Evolutionary conservation across 2,113 vertebrate species (phyloP).

Genomic region (Petrocephalus microphthalmus): DNA sequence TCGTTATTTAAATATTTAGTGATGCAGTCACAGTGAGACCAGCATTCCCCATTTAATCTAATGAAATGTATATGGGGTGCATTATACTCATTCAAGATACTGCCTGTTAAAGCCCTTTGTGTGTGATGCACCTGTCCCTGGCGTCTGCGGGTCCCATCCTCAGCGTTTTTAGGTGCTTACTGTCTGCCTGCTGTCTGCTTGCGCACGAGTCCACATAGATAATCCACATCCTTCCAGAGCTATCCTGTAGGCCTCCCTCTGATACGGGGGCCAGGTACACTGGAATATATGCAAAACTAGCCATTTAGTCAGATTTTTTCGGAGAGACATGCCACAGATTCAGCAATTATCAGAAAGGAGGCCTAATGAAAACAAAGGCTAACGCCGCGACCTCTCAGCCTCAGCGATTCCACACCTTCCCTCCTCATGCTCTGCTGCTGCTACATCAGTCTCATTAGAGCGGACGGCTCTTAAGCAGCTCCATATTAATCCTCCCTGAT

Average conservation of each 20-base stretch:
- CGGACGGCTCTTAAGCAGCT: slow-evolving; percentile 3
- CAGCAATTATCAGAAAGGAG: slow-evolving; percentile 26
- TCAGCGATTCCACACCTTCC: slow-evolving; percentile 1
- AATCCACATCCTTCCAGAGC: slow-evolving; percentile 18
- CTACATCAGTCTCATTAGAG: slow-evolving; percentile 18
- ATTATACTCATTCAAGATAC: slow-evolving; percentile 47
- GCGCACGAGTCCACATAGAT: not conserved
- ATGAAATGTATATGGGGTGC: slow-evolving; percentile 32
- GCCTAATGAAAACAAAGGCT: slow-evolving; percentile 32
- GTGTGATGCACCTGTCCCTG: slow-evolving; percentile 39
- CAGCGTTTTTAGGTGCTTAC: slow-evolving; percentile 47
- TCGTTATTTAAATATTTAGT: slow-evolving; percentile 3
- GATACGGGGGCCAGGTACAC: slow-evolving; percentile 49
- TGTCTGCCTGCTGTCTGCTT: slow-evolving; percentile 31
- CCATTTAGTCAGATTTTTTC: slow-evolving; percentile 51
- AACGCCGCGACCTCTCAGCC: not conserved
- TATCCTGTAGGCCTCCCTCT: slow-evolving; percentile 44
- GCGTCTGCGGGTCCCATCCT: slow-evolving; percentile 30
- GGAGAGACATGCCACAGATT: not conserved
- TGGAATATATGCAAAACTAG: slow-evolving; percentile 63
- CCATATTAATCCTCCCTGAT: slow-evolving; percentile 17
- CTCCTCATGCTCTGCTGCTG: slow-evolving; percentile 23
- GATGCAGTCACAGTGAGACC: not conserved
- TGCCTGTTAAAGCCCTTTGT: slow-evolving; percentile 26
- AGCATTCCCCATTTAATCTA: not conserved